Conservation (phyloP, 2,888 invertebrate species). For the Hofmannophila pseudospretella region DNA sequence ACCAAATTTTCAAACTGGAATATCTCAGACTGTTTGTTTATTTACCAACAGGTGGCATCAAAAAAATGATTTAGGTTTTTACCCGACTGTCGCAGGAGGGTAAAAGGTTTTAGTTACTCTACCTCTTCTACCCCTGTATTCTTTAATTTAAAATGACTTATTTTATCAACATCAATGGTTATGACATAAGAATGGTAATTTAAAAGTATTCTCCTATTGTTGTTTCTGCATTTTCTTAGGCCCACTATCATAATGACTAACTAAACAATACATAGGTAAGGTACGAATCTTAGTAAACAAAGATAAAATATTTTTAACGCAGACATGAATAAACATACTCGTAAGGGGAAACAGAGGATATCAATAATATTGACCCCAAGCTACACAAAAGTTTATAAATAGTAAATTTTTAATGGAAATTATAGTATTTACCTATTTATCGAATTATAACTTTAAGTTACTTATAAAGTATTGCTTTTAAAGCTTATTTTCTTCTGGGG, state of each 20-base stretch:
- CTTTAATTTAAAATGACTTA: too few relatives aligned
- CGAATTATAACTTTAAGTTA: background rate
- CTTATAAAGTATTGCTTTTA: slow-evolving; percentile 20
- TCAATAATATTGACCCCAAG: slow-evolving; percentile 7
- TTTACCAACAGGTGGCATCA: too few relatives aligned
- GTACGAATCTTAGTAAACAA: background rate
- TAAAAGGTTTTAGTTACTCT: too few relatives aligned
- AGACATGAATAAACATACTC: slow-evolving; percentile 6
- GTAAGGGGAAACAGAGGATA: slow-evolving; percentile 9
- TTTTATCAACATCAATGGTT: too few relatives aligned
- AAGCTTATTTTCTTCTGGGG: slow-evolving; percentile 16
- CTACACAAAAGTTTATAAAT: slow-evolving; percentile 1
- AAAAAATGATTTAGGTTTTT: too few relatives aligned
- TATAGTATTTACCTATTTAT: too few relatives aligned
- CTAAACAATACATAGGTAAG: background rate
- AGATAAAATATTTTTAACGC: background rate
- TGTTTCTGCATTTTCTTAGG: slow-evolving; percentile 3
- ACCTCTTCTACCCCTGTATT: too few relatives aligned
- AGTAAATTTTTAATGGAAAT: background rate
- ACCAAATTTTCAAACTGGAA: too few relatives aligned
- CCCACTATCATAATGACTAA: background rate
- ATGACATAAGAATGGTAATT: too few relatives aligned
- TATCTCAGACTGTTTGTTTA: too few relatives aligned
- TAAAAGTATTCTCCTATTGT: too few relatives aligned
- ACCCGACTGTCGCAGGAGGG: too few relatives aligned